Evolutionary conservation across 2,888 invertebrate genomes (phyloP).

Genomic region (Epirrhoe tristata): DNA sequence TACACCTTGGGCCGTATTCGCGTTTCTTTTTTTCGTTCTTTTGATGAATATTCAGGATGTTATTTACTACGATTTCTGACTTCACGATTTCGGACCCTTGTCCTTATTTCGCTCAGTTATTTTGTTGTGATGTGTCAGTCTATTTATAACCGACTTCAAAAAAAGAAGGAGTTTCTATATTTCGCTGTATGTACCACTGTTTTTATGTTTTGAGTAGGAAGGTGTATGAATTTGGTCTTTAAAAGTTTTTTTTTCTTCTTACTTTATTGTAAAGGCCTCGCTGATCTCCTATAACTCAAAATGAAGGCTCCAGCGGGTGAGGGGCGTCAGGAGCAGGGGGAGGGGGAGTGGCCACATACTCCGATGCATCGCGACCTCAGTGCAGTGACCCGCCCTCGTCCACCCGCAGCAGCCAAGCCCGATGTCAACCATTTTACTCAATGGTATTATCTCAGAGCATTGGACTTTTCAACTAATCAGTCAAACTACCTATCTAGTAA

Average conservation of each 20-base stretch:
- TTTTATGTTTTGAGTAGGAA: too few species aligned
- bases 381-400: slow-evolving; percentile 70
- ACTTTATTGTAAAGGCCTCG: slow-evolving; percentile 27
- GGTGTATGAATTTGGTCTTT: too few species aligned
- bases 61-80: too few species aligned
- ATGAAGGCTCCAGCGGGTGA: slow-evolving; percentile 48
- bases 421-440: slow-evolving; percentile 45
- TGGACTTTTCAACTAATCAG: slow-evolving; percentile 17
- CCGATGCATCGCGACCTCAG: slow-evolving; percentile 75
- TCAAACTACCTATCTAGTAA: neutral
- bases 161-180: too few species aligned
- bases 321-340: slow-evolving; percentile 46
- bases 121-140: too few species aligned
- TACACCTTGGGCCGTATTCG: too few species aligned
- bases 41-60: too few species aligned
- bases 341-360: slow-evolving; percentile 64
- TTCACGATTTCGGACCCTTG: too few species aligned
- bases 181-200: too few species aligned
- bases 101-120: too few species aligned
- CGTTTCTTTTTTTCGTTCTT: too few species aligned
- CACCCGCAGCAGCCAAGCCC: slow-evolving; percentile 50
- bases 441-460: slow-evolving; percentile 23
- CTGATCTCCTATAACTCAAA: slow-evolving; percentile 49
- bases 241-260: neutral
- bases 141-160: too few species aligned